Conservation (phyloP, 2,888 invertebrate species). For the Drosophila flavopinicola region DNA sequence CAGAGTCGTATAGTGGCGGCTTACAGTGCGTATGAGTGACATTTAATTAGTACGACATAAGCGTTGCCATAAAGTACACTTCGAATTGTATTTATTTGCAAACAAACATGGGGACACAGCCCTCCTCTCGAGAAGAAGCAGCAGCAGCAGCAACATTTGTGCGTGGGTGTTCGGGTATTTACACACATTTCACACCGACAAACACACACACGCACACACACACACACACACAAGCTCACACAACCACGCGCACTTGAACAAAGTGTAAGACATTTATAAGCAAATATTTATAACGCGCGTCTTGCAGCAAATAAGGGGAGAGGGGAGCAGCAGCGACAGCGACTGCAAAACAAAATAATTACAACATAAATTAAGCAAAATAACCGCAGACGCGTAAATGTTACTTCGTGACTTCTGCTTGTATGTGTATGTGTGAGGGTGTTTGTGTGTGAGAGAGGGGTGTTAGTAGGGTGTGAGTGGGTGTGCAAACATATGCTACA, state of each 20-base stretch:
- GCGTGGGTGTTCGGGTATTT: constrained; percentile 52
- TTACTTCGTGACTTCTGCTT: constrained; percentile 60
- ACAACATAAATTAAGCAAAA: constrained; percentile 72
- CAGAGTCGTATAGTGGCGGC: constrained; percentile 23
- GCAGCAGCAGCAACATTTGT: constrained; percentile 39
- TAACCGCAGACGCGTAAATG: constrained; percentile 67
- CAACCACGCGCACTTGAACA: constrained; percentile 40
- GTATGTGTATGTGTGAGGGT: constrained; percentile 3
- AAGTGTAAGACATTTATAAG: constrained; percentile 70
- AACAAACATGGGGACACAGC: constrained; percentile 50
- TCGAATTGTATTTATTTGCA: constrained; percentile 68
- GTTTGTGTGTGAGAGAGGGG: neutral
- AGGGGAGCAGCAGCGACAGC: neutral
- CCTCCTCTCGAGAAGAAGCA: neutral
- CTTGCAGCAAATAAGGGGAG: constrained; percentile 7
- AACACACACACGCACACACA: constrained; percentile 25
- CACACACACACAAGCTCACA: neutral
- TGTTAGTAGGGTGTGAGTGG: neutral
- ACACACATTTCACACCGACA: constrained; percentile 64
- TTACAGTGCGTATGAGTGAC: constrained; percentile 66
- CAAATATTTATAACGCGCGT: constrained; percentile 63
- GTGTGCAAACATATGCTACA: constrained; percentile 23
- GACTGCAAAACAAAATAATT: constrained; percentile 62
- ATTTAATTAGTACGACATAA: constrained; percentile 72
- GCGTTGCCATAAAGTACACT: constrained; percentile 67